Percentiles rank a stretch among this genome's conserved stretches.
Conservation (phyloP, 2,888 invertebrate genomes). For the Scaptomyza reducta region DNA sequence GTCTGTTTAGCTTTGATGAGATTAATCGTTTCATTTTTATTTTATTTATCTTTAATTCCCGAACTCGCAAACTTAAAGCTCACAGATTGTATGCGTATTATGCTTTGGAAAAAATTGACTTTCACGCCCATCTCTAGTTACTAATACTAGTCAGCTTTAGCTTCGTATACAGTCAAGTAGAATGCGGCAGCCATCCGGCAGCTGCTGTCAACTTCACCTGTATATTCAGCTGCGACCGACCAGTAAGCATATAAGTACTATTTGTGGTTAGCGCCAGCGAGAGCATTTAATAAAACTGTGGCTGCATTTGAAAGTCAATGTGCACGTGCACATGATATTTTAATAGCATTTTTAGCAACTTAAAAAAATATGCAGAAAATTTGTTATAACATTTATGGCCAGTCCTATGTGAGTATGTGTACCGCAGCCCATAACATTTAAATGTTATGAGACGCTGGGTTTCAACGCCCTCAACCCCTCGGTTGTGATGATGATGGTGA, state of each 20-base stretch:
- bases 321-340: slow-evolving; percentile 48
- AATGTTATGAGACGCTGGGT: slow-evolving; percentile 64
- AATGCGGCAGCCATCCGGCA: slow-evolving; percentile 12
- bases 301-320: slow-evolving; percentile 58
- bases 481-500: slow-evolving; percentile 35
- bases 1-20: neutral
- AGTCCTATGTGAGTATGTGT: slow-evolving; percentile 33
- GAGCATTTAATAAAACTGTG: slow-evolving; percentile 66
- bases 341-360: slow-evolving; percentile 26
- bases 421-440: slow-evolving; percentile 69
- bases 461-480: slow-evolving; percentile 59
- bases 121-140: slow-evolving; percentile 14
- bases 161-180: neutral
- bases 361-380: slow-evolving; percentile 34
- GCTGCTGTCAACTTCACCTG: slow-evolving; percentile 25
- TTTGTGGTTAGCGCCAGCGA: slow-evolving; percentile 55
- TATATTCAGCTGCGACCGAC: slow-evolving; percentile 26
- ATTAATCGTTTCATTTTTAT: no score
- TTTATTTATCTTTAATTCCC: no score
- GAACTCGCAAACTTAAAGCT: no score
- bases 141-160: neutral
- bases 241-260: slow-evolving; percentile 40
- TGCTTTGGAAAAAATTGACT: no score
- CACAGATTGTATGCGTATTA: no score
- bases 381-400: slow-evolving; percentile 72